Evolutionary conservation across 1,140 invertebrate genomes (phyloP).

Genomic region (Pogonomyrmex barbatus): DNA sequence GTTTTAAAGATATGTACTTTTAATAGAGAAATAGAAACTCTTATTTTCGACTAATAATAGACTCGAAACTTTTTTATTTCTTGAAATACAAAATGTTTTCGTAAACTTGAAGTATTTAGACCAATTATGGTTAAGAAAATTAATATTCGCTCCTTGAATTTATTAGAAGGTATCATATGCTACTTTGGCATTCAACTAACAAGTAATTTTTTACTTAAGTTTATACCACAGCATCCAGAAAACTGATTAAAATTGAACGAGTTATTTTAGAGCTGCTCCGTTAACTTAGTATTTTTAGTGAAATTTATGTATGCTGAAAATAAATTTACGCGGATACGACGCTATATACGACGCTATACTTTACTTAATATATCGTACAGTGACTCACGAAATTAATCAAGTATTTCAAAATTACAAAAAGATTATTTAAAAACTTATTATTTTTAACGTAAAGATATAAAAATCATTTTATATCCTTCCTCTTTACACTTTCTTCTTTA

Average conservation of each 20-base stretch:
- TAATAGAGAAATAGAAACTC: neutral
- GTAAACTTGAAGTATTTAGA: neutral
- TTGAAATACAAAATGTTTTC: neutral
- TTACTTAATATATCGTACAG: slow-evolving; percentile 20
- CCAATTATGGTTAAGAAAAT: neutral
- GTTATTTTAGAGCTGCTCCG: slow-evolving; percentile 26
- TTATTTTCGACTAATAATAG: neutral
- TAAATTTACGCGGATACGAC: slow-evolving; percentile 36
- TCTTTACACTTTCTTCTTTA: neutral
- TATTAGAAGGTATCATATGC: neutral
- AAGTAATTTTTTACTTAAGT: slow-evolving; percentile 36
- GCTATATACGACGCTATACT: neutral
- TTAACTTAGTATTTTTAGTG: slow-evolving; percentile 38
- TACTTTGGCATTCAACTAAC: slow-evolving; percentile 14
- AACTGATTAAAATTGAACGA: slow-evolving; percentile 42
- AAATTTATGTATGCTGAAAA: slow-evolving; percentile 50
- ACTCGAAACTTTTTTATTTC: neutral
- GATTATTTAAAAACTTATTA: slow-evolving; percentile 6
- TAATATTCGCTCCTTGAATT: neutral
- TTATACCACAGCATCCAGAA: neutral
- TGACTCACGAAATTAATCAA: slow-evolving; percentile 5
- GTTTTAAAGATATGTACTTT: neutral
- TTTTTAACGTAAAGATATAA: neutral
- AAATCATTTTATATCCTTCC: neutral
- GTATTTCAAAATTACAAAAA: neutral